Base-by-base conservation (phyloP, 2,888 invertebrate genomes). In the Trichogramma dendrolimi region DNA sequence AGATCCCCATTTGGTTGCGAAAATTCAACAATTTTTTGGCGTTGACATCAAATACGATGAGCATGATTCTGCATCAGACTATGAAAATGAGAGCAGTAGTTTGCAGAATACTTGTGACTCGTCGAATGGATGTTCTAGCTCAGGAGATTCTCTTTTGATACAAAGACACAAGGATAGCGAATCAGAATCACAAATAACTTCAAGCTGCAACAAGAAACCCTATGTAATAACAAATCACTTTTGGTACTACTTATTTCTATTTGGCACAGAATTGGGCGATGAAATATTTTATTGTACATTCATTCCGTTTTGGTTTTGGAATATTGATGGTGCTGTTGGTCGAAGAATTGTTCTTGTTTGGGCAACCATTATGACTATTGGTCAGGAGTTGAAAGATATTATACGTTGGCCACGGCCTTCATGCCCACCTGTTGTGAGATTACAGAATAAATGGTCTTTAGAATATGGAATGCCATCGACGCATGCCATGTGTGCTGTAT, bases 381-480 rank as follows among this genome's bases (percentile, higher is more conserved):
- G 92, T 54, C 95, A 96, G 83, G 89, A 88, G 43, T 82, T 93
- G 63, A 96, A 96, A 82, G 95, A 96, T 74, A 83, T 95, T 64
- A 85, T 96, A 61, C 81, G 88, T 66, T 91, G 91, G 91, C 92
- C 94, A 2, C 83, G 96, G 65, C 95, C 96, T 0, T 85, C 89
- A 0, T 84, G 83, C 61, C 91, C 90, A 57, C 94, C 95, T 0
- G 94, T 91, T 0, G 84, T 89, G 65, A 86, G 91, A 70, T 79
- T 96, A 50, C 94, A 95, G 76, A 85, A 86, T 52, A 92, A 94
- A 80, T 96, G 94, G 91, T 88, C 90, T 2, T 80, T 91, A 69
- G 96, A 96, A 76, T 95, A 94, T 81, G 95, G 95, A 10, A 94
- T 96, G 92, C 95, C 96, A 2, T 95, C 94, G 10, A 95, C 95